These are phyloP conservation scores for Coturnix japonica DNA, from an alignment of 2,113 vertebrate genomes.

Conservation along the genomic window DNA sequence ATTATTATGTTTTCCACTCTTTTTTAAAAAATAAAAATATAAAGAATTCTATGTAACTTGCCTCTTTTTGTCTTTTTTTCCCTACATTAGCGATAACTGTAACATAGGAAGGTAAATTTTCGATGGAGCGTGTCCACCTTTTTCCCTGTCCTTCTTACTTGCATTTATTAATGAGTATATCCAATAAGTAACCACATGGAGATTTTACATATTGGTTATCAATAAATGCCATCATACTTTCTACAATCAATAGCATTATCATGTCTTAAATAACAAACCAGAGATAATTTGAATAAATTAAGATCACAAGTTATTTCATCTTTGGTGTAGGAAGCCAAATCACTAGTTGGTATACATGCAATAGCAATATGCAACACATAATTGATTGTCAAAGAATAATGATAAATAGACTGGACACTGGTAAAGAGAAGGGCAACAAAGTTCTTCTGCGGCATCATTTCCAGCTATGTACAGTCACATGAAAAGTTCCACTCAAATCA, in stretches of 20 bases:
- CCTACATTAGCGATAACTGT: too few relatives aligned
- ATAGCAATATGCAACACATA: neutral
- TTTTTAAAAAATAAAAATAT: neutral
- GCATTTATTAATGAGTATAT: neutral
- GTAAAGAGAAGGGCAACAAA: neutral
- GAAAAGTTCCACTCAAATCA: neutral
- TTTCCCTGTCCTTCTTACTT: neutral
- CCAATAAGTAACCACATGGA: neutral
- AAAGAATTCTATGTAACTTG: neutral
- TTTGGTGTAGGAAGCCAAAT: neutral
- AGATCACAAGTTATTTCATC: neutral
- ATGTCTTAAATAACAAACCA: neutral
- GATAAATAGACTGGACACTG: neutral
- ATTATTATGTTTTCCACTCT: neutral
- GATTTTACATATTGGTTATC: neutral
- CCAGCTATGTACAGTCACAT: fast-evolving
- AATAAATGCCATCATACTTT: neutral
- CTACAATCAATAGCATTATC: neutral
- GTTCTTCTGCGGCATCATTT: neutral
- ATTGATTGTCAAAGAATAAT: neutral
- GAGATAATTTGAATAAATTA: neutral
- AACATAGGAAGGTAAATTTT: neutral
- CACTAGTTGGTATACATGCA: neutral
- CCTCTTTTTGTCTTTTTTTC: neutral
- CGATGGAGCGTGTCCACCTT: neutral